Evolutionary conservation across 1,140 invertebrate genomes (phyloP), one percentile per base, ranked within the genome.

Genomic region (Trinorchestia longiramus): DNA sequence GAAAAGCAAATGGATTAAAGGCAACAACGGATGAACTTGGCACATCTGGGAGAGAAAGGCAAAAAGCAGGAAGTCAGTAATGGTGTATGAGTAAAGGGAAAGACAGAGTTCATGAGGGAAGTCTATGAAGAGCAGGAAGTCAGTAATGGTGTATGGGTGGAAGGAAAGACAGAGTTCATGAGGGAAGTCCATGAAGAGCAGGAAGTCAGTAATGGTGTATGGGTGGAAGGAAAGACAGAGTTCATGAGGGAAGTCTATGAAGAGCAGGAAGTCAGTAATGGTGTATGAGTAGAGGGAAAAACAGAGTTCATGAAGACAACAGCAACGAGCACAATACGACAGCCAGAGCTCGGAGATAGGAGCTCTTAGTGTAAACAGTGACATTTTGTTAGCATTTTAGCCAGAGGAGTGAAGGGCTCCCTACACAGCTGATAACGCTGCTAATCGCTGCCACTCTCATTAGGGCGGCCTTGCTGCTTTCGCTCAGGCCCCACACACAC

Each of bases 361-460:
- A 47, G 43, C 44, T 42, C 92, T 94, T 40, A 45, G 92, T 43
- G 43, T 45, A 94, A 45, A 90, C 88, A 94, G 92, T 94, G 92
- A 94, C 92, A 94, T 94, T 94, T 94, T 44, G 43, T 94, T 94
- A 94, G 47, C 92, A 94, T 94, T 94, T 94, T 94, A 94, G 92
- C 40, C 19, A 94, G 92, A 45, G 40, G 43, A 43, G 44, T 44
- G 92, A 40, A 94, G 36, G 92, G 92, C 88, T 90, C 88, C 88
- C 88, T 42, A 90, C 88, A 44, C 92, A 11, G 43, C 92, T 94
- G 92, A 94, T 94, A 94, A 47, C 92, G 44, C 43, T 40, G 92
- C 92, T 94, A 94, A 94, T 94, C 92, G 92, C 92, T 8, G 40
- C 92, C 44, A 94, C 92, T 94, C 43, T 45, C 43, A 43, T 94